Evolutionary conservation across 1,140 invertebrate genomes (phyloP), one percentile per base, ranked within the genome.

Genomic region (Diabrotica undecimpunctata): DNA sequence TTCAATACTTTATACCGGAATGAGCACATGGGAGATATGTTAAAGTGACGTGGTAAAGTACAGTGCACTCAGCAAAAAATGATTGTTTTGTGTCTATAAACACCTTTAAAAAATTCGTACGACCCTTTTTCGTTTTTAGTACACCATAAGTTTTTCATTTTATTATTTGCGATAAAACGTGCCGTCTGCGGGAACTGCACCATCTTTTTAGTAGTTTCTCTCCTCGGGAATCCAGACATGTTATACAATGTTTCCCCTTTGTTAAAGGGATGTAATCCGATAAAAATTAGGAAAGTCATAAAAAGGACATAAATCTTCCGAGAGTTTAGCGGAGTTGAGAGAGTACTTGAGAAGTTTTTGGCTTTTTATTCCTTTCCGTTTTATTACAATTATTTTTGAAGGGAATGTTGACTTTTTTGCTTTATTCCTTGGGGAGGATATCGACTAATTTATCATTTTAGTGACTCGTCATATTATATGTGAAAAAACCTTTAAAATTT

Each of bases 231-330:
- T 25, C 25, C 39, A 50, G 38, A 13, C 38, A 51, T 46, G 58
- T 25, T 38, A 50, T 51, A 60, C 41, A 60, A 60, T 60, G 39
- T 60, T 25, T 60, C 58, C 58, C 58, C 46, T 46, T 35, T 60
- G 37, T 50, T n/a, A 13, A 38, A 25, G 58, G 13, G 39, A 35
- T 13, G 12, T 60, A 60, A 60, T 60, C 58, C 58, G 58, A 60
- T 60, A 60, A 60, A 60, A 60, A 60, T 60, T 60, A 60, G 41
- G 58, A 60, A 50, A 60, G 58, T 60, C 58, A 60, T 60, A 60
- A 60, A 60, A 60, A 60, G 38, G 13, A 50, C 58, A 60, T 60
- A 60, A 60, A 60, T 60, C 58, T 60, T 13, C 7, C 9, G 58
- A 39, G 58, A 60, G 39, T 60, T 60, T 60, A 50, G 25, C 58